Evolutionary conservation across 2,113 vertebrate species (phyloP).

Genomic region (Cynocephalus volans): DNA sequence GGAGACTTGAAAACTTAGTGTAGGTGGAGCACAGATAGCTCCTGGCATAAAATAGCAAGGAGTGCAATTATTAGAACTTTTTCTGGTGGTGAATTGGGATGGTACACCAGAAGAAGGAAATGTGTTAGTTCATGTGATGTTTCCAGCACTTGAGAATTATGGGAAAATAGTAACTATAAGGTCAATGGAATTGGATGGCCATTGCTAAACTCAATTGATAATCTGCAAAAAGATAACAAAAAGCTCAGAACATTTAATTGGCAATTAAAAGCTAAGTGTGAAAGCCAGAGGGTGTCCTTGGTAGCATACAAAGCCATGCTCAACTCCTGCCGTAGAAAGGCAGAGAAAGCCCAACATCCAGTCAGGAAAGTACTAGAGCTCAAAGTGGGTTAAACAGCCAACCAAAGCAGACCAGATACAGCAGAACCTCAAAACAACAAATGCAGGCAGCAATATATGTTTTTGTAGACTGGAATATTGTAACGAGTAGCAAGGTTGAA

Average conservation of each 20-base stretch:
- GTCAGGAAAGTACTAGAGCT: not conserved
- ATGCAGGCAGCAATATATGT: not conserved
- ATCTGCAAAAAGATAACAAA: constrained; percentile 3
- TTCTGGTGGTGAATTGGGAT: not conserved
- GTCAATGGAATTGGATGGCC: not conserved
- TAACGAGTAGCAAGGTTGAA: not conserved
- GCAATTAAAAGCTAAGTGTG: not conserved
- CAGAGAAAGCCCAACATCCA: not conserved
- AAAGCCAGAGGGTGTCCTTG: not conserved
- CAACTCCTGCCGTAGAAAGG: not conserved
- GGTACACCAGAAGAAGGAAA: not conserved
- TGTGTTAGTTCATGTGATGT: not conserved
- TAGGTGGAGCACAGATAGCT: not conserved
- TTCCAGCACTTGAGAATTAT: not conserved
- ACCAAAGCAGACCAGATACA: not conserved
- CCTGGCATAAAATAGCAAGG: not conserved
- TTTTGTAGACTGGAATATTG: not conserved
- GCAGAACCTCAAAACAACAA: not conserved
- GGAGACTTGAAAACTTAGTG: not conserved
- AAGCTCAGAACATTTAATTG: not conserved
- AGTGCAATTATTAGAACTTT: not conserved
- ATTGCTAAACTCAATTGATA: not conserved
- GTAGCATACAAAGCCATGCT: not conserved
- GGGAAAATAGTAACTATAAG: constrained; percentile 2
- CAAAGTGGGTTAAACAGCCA: not conserved